phyloP scores from a whole-genome alignment of 2,888 invertebrate species.

The Spodoptera picta region DNA sequence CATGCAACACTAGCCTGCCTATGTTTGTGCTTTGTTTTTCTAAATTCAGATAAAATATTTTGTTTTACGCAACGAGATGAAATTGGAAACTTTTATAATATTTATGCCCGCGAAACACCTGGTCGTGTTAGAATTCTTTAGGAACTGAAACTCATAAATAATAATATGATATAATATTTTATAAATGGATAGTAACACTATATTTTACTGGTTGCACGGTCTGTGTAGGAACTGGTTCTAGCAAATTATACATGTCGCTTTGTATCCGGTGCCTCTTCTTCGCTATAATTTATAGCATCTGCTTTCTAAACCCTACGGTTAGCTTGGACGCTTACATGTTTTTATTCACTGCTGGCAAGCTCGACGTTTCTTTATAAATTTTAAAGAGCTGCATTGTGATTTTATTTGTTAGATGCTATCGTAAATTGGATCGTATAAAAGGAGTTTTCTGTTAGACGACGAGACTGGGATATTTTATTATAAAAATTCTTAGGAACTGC shows the following conservation, averaged over 20 bases:
- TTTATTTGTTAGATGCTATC: slow-evolving; percentile 52
- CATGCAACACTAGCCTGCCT: slow-evolving; percentile 58
- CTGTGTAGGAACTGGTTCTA: slow-evolving; percentile 73
- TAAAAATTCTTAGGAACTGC: slow-evolving; percentile 17
- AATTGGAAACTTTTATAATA: slow-evolving; percentile 63
- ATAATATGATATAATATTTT: slow-evolving; percentile 52
- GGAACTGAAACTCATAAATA: slow-evolving; percentile 57
- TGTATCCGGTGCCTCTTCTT: slow-evolving; percentile 76
- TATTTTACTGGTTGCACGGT: slow-evolving; percentile 54
- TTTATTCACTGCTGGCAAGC: slow-evolving; percentile 41
- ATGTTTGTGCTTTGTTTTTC: slow-evolving; percentile 10
- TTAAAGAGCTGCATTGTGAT: slow-evolving; percentile 51
- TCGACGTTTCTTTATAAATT: slow-evolving; percentile 50
- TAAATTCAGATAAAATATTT: slow-evolving; percentile 11
- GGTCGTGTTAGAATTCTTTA: slow-evolving; percentile 53
- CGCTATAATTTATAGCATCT: slow-evolving; percentile 77
- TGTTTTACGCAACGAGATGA: slow-evolving; percentile 17
- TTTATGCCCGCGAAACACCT: slow-evolving; percentile 74
- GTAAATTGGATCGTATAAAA: slow-evolving; percentile 47
- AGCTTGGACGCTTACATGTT: slow-evolving; percentile 57
- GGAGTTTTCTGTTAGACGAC: slow-evolving; percentile 28
- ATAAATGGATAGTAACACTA: slow-evolving; percentile 55
- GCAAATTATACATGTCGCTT: slow-evolving; percentile 78
- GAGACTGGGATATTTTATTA: slow-evolving; percentile 31
- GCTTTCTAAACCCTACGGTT: slow-evolving; percentile 78